Percentiles rank a stretch among this genome's conserved stretches.
These are phyloP conservation scores for Cyanoderma ruficeps DNA, from an alignment of 2,113 vertebrate species.

Conservation along the genomic window DNA sequence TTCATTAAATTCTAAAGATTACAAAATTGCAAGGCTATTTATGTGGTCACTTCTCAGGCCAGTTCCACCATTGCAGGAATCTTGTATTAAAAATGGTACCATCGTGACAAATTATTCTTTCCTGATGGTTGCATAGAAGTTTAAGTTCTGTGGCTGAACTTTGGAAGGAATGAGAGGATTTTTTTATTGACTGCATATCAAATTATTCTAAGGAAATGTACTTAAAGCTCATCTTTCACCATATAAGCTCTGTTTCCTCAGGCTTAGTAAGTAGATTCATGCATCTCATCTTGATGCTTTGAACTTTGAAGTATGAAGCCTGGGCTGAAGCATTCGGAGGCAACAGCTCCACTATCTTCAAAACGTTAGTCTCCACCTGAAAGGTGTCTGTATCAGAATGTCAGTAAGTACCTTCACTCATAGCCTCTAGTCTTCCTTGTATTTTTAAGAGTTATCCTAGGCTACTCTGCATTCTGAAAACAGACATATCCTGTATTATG, in stretches of 20 bases:
- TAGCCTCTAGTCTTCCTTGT: not conserved
- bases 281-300: not conserved
- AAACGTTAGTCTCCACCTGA: not conserved
- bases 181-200: not conserved
- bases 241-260: not conserved
- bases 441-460: not conserved
- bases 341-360: not conserved
- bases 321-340: not conserved
- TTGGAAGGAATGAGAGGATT: not conserved
- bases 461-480: not conserved
- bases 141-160: not conserved
- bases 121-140: not conserved
- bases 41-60: not conserved
- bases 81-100: not conserved
- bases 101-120: not conserved
- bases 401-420: not conserved
- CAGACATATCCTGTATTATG: not conserved
- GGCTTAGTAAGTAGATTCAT: not conserved
- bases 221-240: not conserved
- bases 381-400: not conserved
- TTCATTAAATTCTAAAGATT: conserved; percentile 55
- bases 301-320: not conserved
- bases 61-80: conserved; percentile 17
- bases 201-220: not conserved
- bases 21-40: conserved; percentile 46